These are phyloP conservation scores for Toxotes chatareus DNA, from an alignment of 2,113 vertebrate species.

Conservation along the genomic window DNA sequence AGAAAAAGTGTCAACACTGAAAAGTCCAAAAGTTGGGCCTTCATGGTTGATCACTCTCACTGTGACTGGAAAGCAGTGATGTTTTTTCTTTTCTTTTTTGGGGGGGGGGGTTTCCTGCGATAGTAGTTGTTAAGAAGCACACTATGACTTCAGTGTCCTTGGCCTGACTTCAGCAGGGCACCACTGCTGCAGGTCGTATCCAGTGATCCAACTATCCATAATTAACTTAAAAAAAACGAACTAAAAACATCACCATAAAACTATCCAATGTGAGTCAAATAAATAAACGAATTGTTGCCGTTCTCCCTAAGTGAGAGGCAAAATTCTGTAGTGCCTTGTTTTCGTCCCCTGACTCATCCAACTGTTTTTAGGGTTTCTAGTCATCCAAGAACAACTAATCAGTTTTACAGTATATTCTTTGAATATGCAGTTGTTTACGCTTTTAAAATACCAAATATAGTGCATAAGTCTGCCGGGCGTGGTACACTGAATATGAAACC, in stretches of 20 bases:
- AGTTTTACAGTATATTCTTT: neutral
- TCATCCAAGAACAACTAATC: conserved; percentile 8
- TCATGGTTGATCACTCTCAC: neutral
- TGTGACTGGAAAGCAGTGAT: no score
- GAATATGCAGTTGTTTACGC: conserved; percentile 16
- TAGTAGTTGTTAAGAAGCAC: neutral
- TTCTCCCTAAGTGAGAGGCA: neutral
- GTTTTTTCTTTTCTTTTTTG: neutral
- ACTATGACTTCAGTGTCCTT: neutral
- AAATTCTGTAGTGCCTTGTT: neutral
- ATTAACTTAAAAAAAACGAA: no score
- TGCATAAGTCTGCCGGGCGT: conserved; percentile 30
- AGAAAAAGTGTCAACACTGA: neutral
- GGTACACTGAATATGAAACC: conserved; percentile 41
- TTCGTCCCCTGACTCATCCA: neutral
- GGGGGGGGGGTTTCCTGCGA: neutral
- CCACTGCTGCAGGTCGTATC: neutral
- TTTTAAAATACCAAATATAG: conserved; percentile 37
- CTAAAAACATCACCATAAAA: neutral
- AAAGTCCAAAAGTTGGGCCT: neutral
- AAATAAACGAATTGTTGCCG: neutral
- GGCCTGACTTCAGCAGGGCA: neutral
- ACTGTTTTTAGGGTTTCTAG: neutral
- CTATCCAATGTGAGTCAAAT: neutral
- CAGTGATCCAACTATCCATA: no score